Base-by-base conservation (phyloP, 2,888 invertebrate species). In the Ceraclea dissimilis region DNA sequence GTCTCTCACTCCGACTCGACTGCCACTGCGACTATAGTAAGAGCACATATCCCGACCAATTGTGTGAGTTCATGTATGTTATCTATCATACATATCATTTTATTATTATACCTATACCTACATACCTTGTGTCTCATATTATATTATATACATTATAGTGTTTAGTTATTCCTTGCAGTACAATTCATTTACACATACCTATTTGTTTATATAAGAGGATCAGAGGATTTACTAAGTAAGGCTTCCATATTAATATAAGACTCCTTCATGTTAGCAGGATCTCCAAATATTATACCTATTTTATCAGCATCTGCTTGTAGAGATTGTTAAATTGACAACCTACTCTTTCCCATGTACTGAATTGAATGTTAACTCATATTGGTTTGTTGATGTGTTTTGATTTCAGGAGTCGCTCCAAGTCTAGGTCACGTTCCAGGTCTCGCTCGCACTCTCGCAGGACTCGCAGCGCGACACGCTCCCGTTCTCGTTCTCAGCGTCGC, bases 381-480 rank as follows among this genome's bases (percentile, higher is more conserved):
- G n/a, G n/a, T n/a, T 26, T 26, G 4, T 26, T 31, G 13, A 34
- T 31, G 56, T 52, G 31, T 52, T 16, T 11, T 51, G 31, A 16
- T 21, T 57, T n/a, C 58, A 58, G 58, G 52, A 51, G 51, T 33
- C 73, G 76, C 39, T 74, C 75, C 44, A 68, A 59, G 58, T 58
- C 59, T 48, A 56, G 75, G 52, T 76, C 77, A 63, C 81, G 84
- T 19, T 85, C 85, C 63, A 79, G 83, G 65, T 85, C 85, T 20
- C 81, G 83, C 65, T 82, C 83, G 58, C 79, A 84, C 56, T 85
- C 85, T 17, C 79, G 81, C 64, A 73, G 74, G 56, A 74, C 71
- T 2, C 67, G 71, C 52, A 69, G 77, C 60, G 76, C 76, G 59
- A 78, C 79, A 1, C 76, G 79, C 39, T 78, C 78, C 4, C 75